Percentiles rank a stretch among this genome's conserved stretches.
phyloP scores from a whole-genome alignment of 2,113 vertebrate genomes.

The Ictalurus punctatus region DNA sequence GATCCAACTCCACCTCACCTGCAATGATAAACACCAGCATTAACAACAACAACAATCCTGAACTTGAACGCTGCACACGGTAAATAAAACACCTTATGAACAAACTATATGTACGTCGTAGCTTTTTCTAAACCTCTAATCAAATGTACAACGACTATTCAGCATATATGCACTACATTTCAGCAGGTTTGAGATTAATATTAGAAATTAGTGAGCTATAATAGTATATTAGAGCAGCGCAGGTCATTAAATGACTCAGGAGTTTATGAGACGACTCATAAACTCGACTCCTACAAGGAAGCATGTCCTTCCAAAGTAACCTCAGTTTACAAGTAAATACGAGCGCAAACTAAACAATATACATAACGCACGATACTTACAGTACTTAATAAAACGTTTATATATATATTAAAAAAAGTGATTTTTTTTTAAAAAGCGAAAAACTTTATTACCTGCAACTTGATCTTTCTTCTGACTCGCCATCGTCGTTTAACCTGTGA shows the following conservation, averaged over 20 bases:
- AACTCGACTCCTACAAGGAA: not conserved
- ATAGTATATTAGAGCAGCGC: not conserved
- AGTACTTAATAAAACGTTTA: not conserved
- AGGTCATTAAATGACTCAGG: not conserved
- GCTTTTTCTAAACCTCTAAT: not conserved
- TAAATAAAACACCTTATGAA: not conserved
- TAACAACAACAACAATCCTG: not conserved
- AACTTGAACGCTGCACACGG: not conserved
- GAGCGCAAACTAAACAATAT: not conserved
- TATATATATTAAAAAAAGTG: no score
- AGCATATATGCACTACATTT: not conserved
- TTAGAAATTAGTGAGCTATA: not conserved
- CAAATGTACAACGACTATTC: not conserved
- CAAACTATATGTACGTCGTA: fast-evolving
- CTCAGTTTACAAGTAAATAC: not conserved
- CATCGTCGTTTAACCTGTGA: not conserved
- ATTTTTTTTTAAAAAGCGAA: no score
- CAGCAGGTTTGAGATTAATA: not conserved
- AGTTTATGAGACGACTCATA: not conserved
- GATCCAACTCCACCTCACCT: not conserved
- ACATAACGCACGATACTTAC: not conserved
- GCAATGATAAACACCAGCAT: not conserved
- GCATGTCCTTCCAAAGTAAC: no score
- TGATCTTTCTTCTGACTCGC: not conserved
- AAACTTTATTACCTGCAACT: not conserved